Evolutionary conservation across 2,888 invertebrate species (phyloP), one percentile per base, ranked within the genome.

Genomic region (Chrysomela aeneicollis): DNA sequence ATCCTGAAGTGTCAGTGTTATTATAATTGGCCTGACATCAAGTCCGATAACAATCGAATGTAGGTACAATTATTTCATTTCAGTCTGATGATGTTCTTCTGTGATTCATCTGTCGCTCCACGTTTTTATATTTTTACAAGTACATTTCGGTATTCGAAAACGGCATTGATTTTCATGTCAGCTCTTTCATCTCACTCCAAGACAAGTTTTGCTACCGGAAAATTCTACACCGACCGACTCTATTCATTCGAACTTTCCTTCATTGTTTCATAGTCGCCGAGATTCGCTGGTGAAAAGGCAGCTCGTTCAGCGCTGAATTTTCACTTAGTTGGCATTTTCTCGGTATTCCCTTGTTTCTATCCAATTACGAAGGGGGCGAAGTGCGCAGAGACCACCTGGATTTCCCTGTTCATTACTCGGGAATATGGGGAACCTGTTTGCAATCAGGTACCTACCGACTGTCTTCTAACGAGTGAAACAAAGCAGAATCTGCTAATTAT

Each of bases 261-360:
- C 64, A 66, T 71, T 68, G 68, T 71, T 67, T 67, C 42, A 68
- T 67, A 69, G 68, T 71, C 65, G 68, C 70, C 65, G 70, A 69
- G 68, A 52, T 69, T 66, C 42, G n/a, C 54, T 57, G 68, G 47
- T 66, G 63, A 54, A 66, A 65, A 68, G 47, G 51, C 64, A 65
- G 64, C 64, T 58, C 60, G 61, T 63, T 66, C 64, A 66, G 63
- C 66, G 32, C 52, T 57, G 62, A 52, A 65, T 68, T 70, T 70
- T 70, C 63, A 63, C 70, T 70, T 66, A 70, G 59, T 66, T 59
- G 61, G 70, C 70, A 57, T 67, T 70, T 70, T 57, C 57, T 46
- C 57, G 46, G 57, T 47, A 46, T 66, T 59, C 59, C 59, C 54
- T 51, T 62, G 59, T 61, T 66, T 54, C 68, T 68, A 60, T 66